Percentiles rank a stretch among this genome's conserved stretches.
These are phyloP conservation scores for Mythimna lalbum DNA, from an alignment of 2,888 invertebrate species.

Conservation along the genomic window DNA sequence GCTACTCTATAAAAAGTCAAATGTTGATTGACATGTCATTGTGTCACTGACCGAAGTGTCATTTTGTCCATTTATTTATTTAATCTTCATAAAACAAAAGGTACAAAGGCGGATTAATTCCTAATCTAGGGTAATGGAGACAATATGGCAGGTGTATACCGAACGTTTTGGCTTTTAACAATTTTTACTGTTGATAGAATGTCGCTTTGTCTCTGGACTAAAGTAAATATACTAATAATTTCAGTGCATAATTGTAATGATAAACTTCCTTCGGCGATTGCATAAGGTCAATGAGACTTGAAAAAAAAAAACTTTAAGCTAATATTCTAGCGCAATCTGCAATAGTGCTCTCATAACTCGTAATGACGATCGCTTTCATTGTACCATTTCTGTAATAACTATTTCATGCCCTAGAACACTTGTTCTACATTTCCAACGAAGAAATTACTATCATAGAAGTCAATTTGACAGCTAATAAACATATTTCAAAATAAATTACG, in stretches of 20 bases:
- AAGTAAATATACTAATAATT: no score
- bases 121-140: no score
- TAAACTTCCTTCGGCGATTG: neutral
- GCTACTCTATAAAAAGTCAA: neutral
- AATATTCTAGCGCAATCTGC: neutral
- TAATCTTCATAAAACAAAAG: no score
- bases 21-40: neutral
- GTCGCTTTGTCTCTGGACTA: no score
- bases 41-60: no score
- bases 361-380: neutral
- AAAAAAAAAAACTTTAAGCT: neutral
- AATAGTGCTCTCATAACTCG: neutral
- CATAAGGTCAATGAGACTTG: neutral
- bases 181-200: no score
- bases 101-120: no score
- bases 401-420: slow-evolving; percentile 8
- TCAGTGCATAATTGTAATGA: no score
- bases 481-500: slow-evolving; percentile 52
- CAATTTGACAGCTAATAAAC: slow-evolving; percentile 55
- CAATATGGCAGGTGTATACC: no score
- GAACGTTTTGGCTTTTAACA: no score
- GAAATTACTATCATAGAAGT: slow-evolving; percentile 26
- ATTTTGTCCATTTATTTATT: neutral
- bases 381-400: neutral
- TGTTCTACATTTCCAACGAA: neutral